Base-by-base conservation (phyloP, 2,797 vertebrate species). In the Phoxinus dragarum region DNA sequence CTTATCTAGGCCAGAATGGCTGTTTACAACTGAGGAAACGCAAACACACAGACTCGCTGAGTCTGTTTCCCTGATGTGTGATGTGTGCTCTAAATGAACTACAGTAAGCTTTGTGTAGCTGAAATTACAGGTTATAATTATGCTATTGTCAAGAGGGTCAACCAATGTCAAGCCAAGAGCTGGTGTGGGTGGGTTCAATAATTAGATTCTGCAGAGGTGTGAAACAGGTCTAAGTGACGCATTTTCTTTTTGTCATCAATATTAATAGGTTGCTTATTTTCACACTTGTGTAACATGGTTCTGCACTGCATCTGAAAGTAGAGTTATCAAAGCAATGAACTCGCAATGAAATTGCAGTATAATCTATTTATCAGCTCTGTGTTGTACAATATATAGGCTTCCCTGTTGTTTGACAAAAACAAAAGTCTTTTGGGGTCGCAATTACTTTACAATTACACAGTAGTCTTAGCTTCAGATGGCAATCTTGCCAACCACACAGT, bases 11-110 rank as follows among this genome's bases (percentile, higher is more conserved):
- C 40, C 21, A 81, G 73, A 64, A 44, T 68, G 76, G 19, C 52
- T 86, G 81, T 86, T 86, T 76, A 81, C 66, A 78, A 52, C 34
- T 61, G 52, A 71, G 40, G 83, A 54, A 79, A 85, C 0, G 52
- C 31, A 47, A 69, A 80, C 78, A 80, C 78, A 64, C 49, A 64
- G 52, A 61, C 36, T 4, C 40, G 16, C 38, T 6, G 9, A 6
- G 54, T 78, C n/a, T 9, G n/a, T 75, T 54, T 84, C 59, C 40
- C 61, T 78, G 34, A 76, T 67, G 47, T 84, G 67, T 76, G 31
- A 74, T 52, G 31, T 84, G 77, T 17, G 12, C 67, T 78, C 27
- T 61, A 71, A 84, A 59, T 84, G 52, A 79, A 38, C 75, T 36
- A 27, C 27, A 27, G 27, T 27, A 5, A 44, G 38, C 19, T 19